phyloP scores from a whole-genome alignment of 2,113 vertebrate species.

The Ranitomeya imitator region DNA sequence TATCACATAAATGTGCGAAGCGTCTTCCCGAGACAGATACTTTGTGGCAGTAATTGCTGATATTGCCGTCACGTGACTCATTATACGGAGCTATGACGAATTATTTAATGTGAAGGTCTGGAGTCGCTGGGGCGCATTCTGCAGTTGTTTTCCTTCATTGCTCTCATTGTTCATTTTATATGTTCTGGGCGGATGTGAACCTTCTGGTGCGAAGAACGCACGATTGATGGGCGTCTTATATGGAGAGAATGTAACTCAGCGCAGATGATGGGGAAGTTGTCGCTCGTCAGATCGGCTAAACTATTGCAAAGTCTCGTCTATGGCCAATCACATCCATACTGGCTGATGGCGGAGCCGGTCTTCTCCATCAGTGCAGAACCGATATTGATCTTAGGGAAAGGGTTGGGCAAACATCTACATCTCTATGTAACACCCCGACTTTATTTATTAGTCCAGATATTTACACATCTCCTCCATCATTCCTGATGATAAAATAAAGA shows the following conservation, averaged over 20 bases:
- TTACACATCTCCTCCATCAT: too few species aligned
- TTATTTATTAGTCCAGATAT: too few species aligned
- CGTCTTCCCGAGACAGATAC: background rate
- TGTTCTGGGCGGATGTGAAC: background rate
- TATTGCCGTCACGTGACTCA: conserved; percentile 4
- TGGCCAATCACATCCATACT: background rate
- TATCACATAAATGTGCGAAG: conserved; percentile 1
- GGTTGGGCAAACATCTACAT: too few species aligned
- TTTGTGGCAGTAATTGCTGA: conserved; percentile 5
- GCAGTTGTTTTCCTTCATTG: background rate
- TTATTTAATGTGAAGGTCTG: conserved; percentile 22
- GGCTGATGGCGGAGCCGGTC: too few species aligned
- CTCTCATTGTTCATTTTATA: background rate
- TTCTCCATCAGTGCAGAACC: too few species aligned
- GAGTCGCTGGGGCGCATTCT: background rate
- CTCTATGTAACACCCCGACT: too few species aligned
- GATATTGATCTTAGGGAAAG: too few species aligned
- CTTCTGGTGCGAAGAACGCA: background rate
- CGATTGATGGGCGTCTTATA: too few species aligned
- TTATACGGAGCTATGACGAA: background rate
- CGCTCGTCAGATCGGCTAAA: background rate
- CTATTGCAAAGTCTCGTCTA: background rate
- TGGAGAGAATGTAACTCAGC: background rate
- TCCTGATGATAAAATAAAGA: too few species aligned
- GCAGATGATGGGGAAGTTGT: background rate